Percentiles rank a stretch among this genome's conserved stretches.
phyloP scores from a whole-genome alignment of 2,113 vertebrate genomes.

The Mionectes macconnelli region DNA sequence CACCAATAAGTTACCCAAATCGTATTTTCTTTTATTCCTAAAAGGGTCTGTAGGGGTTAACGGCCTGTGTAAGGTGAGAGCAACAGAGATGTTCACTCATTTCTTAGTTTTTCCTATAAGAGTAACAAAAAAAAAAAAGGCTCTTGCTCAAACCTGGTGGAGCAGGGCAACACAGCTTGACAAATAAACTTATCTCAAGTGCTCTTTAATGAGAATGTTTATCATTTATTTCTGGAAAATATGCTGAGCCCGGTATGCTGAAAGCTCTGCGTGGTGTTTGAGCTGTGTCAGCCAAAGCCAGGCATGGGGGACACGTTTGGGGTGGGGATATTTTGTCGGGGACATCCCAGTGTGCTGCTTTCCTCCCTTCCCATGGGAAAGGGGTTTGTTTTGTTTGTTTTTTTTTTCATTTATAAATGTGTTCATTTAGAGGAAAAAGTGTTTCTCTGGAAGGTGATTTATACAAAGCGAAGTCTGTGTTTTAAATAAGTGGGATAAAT shows the following conservation, averaged over 20 bases:
- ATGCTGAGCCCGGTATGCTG: slow-evolving; percentile 26
- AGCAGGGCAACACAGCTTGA: slow-evolving; percentile 20
- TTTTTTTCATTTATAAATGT: neutral
- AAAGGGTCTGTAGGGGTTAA: neutral
- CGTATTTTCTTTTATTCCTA: neutral
- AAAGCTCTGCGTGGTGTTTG: slow-evolving; percentile 11
- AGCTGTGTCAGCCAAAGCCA: neutral
- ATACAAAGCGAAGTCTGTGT: too few relatives aligned
- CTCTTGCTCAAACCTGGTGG: neutral
- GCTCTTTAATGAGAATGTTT: slow-evolving; percentile 49
- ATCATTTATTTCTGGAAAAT: slow-evolving; percentile 59
- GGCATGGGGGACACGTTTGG: neutral
- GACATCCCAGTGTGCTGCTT: neutral
- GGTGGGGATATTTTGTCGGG: neutral
- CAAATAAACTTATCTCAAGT: slow-evolving; percentile 63
- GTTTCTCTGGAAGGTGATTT: neutral
- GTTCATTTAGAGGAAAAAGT: neutral
- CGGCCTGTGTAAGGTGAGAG: neutral
- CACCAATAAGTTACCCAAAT: neutral
- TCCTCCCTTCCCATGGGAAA: neutral
- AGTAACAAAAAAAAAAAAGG: neutral
- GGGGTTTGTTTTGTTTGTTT: too few relatives aligned
- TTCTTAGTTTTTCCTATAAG: neutral
- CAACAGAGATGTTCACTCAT: neutral
- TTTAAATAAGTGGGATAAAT: neutral